Evolutionary conservation across 2,797 vertebrate species (phyloP), one percentile per base, ranked within the genome.

Genomic region (Cetoscarus ocellatus): DNA sequence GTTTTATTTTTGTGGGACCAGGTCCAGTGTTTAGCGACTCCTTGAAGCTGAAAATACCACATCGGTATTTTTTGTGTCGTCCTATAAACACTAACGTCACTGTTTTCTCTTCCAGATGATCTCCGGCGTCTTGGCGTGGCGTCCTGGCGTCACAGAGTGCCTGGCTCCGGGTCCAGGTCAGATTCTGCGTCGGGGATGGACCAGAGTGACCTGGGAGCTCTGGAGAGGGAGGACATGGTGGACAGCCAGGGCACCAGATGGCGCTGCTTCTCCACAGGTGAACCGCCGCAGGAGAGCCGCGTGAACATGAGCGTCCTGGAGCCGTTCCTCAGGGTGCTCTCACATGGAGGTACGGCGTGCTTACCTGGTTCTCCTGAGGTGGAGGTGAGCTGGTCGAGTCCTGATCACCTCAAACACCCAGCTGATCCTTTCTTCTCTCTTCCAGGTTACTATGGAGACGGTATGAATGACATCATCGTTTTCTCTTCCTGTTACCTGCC

Each of bases 401-500:
- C 0, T 10, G 27, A 45, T 19, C 19, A 43, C n/a, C 0, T 34
- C 3, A 18, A 60, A 61, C 67, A 49, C 7, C 53, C 56, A 19
- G 4, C 9, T n/a, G 4, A 38, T 61, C 27, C 18, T 10, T 38
- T 51, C 36, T 73, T n/a, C 51, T 18, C 1, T 61, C 61, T 39
- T 52, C 56, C 86, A 97, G 96, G 96, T 86, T 95, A 96, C 89
- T 94, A 95, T 11, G 86, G 94, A 0, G 94, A 95, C 5, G 90
- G 94, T 0, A 86, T 93, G 57, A 93, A 95, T 8, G 94, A 95
- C 77, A 91, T 96, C 80, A 94, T 96, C 1, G 84, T 95, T 45
- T 96, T 96, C 34, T 92, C 96, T 10, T 93, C 95, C 61, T 96
- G 95, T 57, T 95, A 95, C 67, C 86, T 96, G 50, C 96, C 95